phyloP scores from a whole-genome alignment of 2,888 invertebrate species.

The Diplolepis rosae region DNA sequence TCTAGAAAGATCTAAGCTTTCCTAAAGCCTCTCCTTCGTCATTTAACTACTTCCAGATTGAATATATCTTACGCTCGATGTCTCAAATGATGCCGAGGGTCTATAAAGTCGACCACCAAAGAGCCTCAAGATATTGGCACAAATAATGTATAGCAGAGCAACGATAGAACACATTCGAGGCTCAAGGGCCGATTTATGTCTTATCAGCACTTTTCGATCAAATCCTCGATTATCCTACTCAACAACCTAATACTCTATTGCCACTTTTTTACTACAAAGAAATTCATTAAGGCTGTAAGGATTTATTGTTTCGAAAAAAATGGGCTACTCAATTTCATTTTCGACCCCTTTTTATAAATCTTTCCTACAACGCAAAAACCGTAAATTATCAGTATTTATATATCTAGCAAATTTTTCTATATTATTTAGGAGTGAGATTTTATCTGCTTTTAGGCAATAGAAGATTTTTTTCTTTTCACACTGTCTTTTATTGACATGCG shows the following conservation, averaged over 20 bases:
- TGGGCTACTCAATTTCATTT: too few relatives aligned
- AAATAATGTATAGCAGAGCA: constrained; percentile 6
- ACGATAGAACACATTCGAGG: constrained; percentile 31
- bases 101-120: constrained; percentile 9
- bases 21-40: constrained; percentile 11
- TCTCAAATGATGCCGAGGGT: constrained; percentile 14
- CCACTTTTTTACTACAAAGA: background rate
- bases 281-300: too few relatives aligned
- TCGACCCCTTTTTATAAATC: too few relatives aligned
- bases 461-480: background rate
- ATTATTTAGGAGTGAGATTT: too few relatives aligned
- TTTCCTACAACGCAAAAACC: too few relatives aligned
- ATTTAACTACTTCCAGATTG: constrained; percentile 21
- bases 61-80: constrained; percentile 24
- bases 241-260: background rate
- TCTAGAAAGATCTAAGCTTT: constrained; percentile 12
- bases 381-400: too few relatives aligned
- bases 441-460: too few relatives aligned
- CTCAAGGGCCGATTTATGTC: constrained; percentile 43
- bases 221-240: constrained; percentile 37
- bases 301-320: too few relatives aligned
- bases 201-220: constrained; percentile 46
- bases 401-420: too few relatives aligned
- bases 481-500: background rate
- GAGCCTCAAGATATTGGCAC: constrained; percentile 22